Evolutionary conservation across 2,113 vertebrate genomes (phyloP).

Genomic region (Aythya baeri): DNA sequence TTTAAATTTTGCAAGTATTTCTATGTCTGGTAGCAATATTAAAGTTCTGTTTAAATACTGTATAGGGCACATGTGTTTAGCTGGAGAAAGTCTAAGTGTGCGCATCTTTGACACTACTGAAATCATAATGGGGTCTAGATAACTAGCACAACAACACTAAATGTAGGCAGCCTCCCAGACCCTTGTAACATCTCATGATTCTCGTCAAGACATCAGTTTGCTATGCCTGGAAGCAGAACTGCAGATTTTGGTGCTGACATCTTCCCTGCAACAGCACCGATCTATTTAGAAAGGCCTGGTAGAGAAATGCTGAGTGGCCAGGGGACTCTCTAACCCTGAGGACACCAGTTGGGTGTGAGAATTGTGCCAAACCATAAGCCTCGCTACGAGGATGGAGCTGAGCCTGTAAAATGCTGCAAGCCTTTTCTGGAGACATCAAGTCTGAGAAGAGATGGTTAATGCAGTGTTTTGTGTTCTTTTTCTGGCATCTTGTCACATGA

Average conservation of each 20-base stretch:
- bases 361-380: too few species aligned
- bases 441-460: neutral
- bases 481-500: neutral
- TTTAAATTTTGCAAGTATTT: neutral
- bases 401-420: neutral
- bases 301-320: neutral
- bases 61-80: neutral
- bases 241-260: neutral
- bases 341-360: neutral
- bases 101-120: neutral
- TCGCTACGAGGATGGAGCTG: neutral
- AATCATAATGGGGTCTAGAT: too few species aligned
- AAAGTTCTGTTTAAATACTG: neutral
- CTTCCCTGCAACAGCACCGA: neutral
- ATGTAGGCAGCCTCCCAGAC: neutral
- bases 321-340: neutral
- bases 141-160: neutral
- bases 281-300: neutral
- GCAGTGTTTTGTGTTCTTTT: neutral
- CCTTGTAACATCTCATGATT: neutral
- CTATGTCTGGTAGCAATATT: neutral
- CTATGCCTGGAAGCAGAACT: neutral
- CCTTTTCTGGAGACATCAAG: neutral
- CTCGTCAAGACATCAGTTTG: too few species aligned
- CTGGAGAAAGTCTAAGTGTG: neutral